These are phyloP conservation scores for Drosophila neocordata DNA, from an alignment of 1,140 invertebrate species.

Conservation along the genomic window DNA sequence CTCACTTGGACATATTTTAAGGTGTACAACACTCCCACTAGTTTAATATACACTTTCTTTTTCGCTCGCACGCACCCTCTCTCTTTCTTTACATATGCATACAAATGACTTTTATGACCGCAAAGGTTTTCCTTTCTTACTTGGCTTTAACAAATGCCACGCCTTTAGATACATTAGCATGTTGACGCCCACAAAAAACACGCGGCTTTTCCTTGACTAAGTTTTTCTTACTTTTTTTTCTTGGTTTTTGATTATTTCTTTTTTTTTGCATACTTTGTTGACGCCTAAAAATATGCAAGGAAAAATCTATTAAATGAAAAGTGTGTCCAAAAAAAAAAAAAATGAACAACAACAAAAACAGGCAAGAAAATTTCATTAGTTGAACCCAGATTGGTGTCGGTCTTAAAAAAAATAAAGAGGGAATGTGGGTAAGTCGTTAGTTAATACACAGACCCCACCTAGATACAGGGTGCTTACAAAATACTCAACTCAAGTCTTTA, in stretches of 20 bases:
- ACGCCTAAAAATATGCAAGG: constrained; percentile 59
- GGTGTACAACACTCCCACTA: constrained; percentile 46
- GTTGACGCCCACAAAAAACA: constrained; percentile 10
- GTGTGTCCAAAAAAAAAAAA: constrained; percentile 28
- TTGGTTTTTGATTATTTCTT: not conserved
- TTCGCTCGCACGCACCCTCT: not conserved
- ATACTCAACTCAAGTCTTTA: no score
- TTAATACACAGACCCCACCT: no score
- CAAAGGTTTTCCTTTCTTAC: constrained; percentile 14
- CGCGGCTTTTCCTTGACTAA: constrained; percentile 2
- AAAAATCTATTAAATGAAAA: constrained; percentile 55
- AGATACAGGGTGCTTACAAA: no score
- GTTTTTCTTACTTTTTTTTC: not conserved
- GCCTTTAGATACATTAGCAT: constrained; percentile 14
- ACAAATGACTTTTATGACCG: constrained; percentile 58
- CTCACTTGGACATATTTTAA: constrained; percentile 45
- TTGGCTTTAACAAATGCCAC: constrained; percentile 8
- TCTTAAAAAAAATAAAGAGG: no score
- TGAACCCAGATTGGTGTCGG: not conserved
- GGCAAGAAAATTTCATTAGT: constrained; percentile 6
- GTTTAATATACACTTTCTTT: constrained; percentile 15
- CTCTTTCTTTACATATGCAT: not conserved
- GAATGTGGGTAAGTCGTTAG: no score
- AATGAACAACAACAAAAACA: not conserved
- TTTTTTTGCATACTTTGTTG: constrained; percentile 52